Evolutionary conservation across 2,888 invertebrate genomes (phyloP), one percentile per base, ranked within the genome.

Genomic region (Branchipolynoe longqiensis): DNA sequence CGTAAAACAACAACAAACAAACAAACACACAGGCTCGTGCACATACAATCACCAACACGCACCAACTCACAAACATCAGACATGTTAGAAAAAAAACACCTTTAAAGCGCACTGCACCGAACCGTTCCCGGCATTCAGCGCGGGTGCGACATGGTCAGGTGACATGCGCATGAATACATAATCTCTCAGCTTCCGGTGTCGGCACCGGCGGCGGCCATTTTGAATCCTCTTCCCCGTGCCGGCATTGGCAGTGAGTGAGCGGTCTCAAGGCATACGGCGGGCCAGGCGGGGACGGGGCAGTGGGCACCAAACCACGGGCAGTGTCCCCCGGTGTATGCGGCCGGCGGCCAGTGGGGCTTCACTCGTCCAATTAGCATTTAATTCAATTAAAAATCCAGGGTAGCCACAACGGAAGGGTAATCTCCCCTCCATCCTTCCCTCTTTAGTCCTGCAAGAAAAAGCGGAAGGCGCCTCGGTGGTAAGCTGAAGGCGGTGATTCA

Each of bases 351-450:
- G 78, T 78, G 41, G 54, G 28, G 48, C 48, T 78, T 78, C 78
- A 54, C 41, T 48, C 28, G 25, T 78, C 78, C 54, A 78, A 78
- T 78, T 54, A 78, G 31, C 31, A 31, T 78, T 78, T 78, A 78
- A 78, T 78, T 78, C 54, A 78, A 78, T 78, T 78, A 78, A 48
- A 78, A 78, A 78, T 78, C 78, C 78, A 78, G 78, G 78, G 78
- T 31, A 48, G 78, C 48, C 78, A 48, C n/a, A n/a, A n/a, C 78
- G 48, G 54, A 48, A 54, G 78, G 78, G 48, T 78, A 54, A 78
- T 78, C 78, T 48, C 54, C 25, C 78, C 18, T 48, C 69, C 69
- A 33, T 14, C 38, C 69, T 25, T 62, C 25, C 31, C 62, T 12
- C n/a, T 12, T 12, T 22, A 25, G 62, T 12, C n/a, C n/a, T 14